A percentile compares a stretch with the other conserved stretches of the same genome.
Evolutionary conservation across 1,140 invertebrate species (phyloP).

Genomic region (Danaus plexippus): DNA sequence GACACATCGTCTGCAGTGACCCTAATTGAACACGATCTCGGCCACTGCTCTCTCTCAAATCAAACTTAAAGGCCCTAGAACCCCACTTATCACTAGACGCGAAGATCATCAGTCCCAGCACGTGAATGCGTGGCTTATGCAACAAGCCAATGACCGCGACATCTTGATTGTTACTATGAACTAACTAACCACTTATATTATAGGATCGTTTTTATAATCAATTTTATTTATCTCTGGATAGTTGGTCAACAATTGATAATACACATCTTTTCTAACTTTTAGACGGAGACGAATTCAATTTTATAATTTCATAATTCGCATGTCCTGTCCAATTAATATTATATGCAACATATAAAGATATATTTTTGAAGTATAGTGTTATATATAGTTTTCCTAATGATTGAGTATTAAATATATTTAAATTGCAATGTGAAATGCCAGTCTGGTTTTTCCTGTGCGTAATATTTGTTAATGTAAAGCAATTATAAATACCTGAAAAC

Average conservation of each 20-base stretch:
- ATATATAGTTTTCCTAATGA: no score
- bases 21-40: constrained; percentile 62
- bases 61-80: constrained; percentile 64
- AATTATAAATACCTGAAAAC: constrained; percentile 7
- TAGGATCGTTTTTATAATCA: no score
- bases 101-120: constrained; percentile 48
- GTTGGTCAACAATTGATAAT: no score
- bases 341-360: no score
- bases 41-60: constrained; percentile 68
- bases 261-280: no score
- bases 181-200: neutral
- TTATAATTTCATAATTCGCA: no score
- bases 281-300: no score
- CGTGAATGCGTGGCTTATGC: constrained; percentile 50
- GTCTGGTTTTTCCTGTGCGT: neutral
- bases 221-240: no score
- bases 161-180: constrained; percentile 32
- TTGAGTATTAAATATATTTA: no score
- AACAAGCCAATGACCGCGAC: constrained; percentile 55
- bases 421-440: constrained; percentile 14
- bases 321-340: no score
- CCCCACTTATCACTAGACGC: constrained; percentile 47
- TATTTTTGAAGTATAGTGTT: no score
- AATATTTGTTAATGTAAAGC: constrained; percentile 4
- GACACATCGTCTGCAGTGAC: constrained; percentile 57